These are phyloP conservation scores for Poecile montanus DNA, from an alignment of 2,797 vertebrate species.

Conservation along the genomic window DNA sequence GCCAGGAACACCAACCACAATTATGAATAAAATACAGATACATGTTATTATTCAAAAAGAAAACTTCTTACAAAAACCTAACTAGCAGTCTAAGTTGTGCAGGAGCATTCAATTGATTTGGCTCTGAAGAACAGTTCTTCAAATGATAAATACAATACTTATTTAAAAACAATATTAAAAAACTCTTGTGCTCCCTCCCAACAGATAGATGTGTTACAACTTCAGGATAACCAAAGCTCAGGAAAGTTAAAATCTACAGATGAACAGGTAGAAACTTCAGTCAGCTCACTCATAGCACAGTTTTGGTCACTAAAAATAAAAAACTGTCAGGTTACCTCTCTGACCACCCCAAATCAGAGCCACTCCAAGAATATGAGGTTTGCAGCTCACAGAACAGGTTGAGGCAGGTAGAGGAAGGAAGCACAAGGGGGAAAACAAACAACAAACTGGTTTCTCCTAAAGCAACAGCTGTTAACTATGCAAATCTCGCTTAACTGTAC, in stretches of 20 bases:
- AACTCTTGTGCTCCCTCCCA: background rate
- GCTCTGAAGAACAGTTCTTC: background rate
- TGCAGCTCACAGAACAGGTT: background rate
- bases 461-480: background rate
- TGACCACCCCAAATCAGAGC: background rate
- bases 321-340: background rate
- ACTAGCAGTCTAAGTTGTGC: background rate
- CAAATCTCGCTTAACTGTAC: background rate
- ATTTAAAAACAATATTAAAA: background rate
- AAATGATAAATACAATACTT: background rate
- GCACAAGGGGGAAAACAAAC: background rate
- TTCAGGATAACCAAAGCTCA: background rate
- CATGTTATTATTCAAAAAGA: background rate
- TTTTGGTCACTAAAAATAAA: background rate
- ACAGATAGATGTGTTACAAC: background rate
- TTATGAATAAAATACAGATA: background rate
- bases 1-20: background rate
- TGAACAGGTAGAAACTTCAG: background rate
- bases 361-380: background rate
- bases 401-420: background rate
- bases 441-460: background rate
- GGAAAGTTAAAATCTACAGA: background rate
- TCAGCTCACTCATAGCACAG: background rate
- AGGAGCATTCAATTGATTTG: background rate
- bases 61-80: background rate